These are phyloP conservation scores for Syngnathus floridae DNA, from an alignment of 2,113 vertebrate genomes.

Conservation along the genomic window DNA sequence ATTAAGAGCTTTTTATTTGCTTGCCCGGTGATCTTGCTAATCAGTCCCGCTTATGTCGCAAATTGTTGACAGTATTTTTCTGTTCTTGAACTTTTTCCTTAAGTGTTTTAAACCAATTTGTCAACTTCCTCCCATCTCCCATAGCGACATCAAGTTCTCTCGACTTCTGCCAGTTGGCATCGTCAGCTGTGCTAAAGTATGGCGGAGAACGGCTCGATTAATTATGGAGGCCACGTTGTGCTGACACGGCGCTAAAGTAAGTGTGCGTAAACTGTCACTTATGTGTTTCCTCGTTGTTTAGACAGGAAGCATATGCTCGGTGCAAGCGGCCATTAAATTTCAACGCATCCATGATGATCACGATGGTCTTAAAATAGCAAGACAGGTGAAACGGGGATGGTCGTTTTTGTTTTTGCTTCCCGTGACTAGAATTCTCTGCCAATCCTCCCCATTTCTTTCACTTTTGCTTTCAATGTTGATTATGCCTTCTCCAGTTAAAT, in stretches of 20 bases:
- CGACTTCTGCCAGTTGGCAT: constrained; percentile 14
- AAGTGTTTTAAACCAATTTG: background rate
- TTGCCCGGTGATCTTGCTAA: too few relatives aligned
- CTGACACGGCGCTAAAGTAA: constrained; percentile 27
- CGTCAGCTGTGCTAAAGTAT: constrained; percentile 8
- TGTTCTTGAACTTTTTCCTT: too few relatives aligned
- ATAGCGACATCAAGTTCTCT: background rate
- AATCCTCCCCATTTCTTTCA: background rate
- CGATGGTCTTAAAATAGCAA: too few relatives aligned
- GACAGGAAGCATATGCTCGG: background rate
- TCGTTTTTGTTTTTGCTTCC: background rate
- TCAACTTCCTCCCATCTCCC: background rate
- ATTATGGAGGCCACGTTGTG: constrained; percentile 29
- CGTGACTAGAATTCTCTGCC: background rate
- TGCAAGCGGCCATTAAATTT: background rate
- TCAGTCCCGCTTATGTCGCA: too few relatives aligned
- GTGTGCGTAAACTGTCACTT: constrained; percentile 19
- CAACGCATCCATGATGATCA: background rate
- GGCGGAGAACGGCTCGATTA: constrained; percentile 18
- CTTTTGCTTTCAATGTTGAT: background rate
- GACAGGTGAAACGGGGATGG: background rate
- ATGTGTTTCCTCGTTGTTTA: constrained; percentile 4
- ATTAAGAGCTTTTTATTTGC: too few relatives aligned
- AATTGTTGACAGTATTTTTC: too few relatives aligned
- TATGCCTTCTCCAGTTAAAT: background rate